Evolutionary conservation across 2,888 invertebrate genomes (phyloP).

Genomic region (Trisateles emortualis): DNA sequence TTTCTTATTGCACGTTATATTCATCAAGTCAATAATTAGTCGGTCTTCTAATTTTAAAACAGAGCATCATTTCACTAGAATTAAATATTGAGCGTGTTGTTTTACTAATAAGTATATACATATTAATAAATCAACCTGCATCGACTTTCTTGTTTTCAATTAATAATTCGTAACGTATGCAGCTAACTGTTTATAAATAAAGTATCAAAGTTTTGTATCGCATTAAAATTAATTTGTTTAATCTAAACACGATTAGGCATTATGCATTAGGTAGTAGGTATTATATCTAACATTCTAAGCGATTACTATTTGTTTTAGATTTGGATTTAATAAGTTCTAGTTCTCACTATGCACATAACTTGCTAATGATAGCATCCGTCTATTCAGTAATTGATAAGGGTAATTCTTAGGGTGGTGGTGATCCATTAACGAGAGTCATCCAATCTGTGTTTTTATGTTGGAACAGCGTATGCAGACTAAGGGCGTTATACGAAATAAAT

Average conservation of each 20-base stretch:
- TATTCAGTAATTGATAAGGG: too few relatives aligned
- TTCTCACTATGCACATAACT: background rate
- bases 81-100: background rate
- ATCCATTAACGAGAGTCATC: too few relatives aligned
- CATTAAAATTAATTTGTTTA: slow-evolving; percentile 5
- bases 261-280: background rate
- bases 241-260: background rate
- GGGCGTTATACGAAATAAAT: too few relatives aligned
- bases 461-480: too few relatives aligned
- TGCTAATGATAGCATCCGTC: too few relatives aligned
- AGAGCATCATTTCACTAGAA: too few relatives aligned
- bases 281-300: background rate
- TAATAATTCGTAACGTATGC: background rate
- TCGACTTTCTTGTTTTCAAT: background rate
- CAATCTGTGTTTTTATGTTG: too few relatives aligned
- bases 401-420: too few relatives aligned
- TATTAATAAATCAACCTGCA: background rate
- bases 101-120: background rate
- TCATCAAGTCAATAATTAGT: too few relatives aligned
- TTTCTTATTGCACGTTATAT: too few relatives aligned
- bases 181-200: background rate
- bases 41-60: too few relatives aligned
- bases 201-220: background rate
- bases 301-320: background rate
- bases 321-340: background rate